Conservation (phyloP, 2,797 vertebrate species). For the Chiloscyllium punctatum region DNA sequence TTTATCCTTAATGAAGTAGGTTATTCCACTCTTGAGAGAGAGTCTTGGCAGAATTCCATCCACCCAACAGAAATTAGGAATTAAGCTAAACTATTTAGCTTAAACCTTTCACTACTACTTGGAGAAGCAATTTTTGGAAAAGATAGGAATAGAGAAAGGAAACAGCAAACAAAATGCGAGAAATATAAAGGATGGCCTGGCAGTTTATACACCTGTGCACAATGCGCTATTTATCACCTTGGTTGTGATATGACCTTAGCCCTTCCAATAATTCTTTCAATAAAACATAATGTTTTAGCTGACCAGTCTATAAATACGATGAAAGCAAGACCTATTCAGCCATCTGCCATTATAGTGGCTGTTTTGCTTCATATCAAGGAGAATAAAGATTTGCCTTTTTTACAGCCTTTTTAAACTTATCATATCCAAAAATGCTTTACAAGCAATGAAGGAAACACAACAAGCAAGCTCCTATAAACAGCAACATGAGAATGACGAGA, state of each 20-base stretch:
- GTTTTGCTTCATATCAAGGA: neutral
- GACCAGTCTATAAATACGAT: neutral
- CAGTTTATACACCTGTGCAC: neutral
- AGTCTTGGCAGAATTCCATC: neutral
- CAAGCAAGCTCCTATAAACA: neutral
- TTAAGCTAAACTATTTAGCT: neutral
- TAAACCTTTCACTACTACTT: neutral
- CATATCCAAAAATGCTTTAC: neutral
- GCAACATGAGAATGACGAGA: neutral
- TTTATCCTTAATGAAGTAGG: neutral
- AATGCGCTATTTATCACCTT: neutral
- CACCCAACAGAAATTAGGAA: neutral
- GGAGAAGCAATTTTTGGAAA: neutral
- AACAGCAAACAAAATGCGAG: neutral
- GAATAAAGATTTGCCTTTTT: too few relatives aligned
- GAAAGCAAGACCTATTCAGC: neutral
- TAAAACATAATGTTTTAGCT: neutral
- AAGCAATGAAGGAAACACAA: neutral
- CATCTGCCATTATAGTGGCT: neutral
- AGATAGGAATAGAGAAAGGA: neutral
- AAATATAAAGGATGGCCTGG: neutral
- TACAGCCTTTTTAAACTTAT: neutral
- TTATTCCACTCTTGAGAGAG: neutral
- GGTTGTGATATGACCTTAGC: neutral
- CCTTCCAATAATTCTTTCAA: neutral